phyloP scores from a whole-genome alignment of 2,888 invertebrate species.

The Rosalia funebris region DNA sequence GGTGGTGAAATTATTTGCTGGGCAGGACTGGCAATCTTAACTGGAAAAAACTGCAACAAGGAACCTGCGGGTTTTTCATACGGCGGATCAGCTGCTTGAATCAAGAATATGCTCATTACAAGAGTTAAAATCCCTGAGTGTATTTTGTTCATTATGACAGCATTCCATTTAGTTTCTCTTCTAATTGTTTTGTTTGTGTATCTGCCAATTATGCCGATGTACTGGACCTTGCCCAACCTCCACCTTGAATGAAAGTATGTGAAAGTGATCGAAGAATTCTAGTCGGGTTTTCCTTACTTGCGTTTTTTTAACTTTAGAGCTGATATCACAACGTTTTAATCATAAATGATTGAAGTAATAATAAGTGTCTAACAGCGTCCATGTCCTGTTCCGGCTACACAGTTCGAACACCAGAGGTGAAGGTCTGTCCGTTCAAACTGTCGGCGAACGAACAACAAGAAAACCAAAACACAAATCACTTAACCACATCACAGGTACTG shows the following conservation, averaged over 20 bases:
- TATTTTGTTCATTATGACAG: constrained; percentile 61
- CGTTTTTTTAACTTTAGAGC: not conserved
- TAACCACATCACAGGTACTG: constrained; percentile 60
- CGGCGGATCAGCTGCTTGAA: constrained; percentile 63
- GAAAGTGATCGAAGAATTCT: not conserved
- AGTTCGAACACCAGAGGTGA: not conserved
- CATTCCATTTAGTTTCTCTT: constrained; percentile 35
- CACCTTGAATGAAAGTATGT: not conserved
- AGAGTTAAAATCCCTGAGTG: constrained; percentile 61
- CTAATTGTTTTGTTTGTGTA: not conserved
- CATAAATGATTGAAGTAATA: too few species aligned
- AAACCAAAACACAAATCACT: constrained; percentile 54
- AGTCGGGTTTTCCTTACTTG: not conserved
- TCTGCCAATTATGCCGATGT: not conserved
- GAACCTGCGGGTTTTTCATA: constrained; percentile 50
- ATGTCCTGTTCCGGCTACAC: not conserved
- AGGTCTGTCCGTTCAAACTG: constrained; percentile 2
- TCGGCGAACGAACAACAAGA: constrained; percentile 27
- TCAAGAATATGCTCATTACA: constrained; percentile 61
- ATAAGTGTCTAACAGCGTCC: too few species aligned
- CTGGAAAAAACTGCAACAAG: constrained; percentile 44
- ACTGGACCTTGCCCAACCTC: not conserved
- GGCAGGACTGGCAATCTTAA: constrained; percentile 8
- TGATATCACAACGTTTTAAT: too few species aligned
- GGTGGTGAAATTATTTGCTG: not conserved